phyloP scores from a whole-genome alignment of 2,113 vertebrate genomes.

The Notarius lentiginosus region DNA sequence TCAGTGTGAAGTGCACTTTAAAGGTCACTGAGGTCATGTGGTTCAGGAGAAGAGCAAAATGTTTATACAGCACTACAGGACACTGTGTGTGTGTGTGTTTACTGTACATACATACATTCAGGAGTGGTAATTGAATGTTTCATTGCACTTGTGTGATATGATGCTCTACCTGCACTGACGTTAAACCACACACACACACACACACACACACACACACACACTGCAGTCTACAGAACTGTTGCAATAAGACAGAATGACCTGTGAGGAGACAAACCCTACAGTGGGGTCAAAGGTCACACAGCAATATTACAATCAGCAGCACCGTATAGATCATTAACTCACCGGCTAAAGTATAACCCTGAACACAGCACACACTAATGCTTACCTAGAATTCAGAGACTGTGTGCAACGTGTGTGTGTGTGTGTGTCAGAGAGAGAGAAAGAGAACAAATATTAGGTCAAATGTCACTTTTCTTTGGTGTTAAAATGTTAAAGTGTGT shows the following conservation, averaged over 20 bases:
- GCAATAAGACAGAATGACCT: conserved; percentile 9
- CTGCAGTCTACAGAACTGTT: background rate
- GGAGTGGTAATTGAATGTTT: background rate
- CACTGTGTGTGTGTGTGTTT: background rate
- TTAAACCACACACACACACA: background rate
- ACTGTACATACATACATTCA: background rate
- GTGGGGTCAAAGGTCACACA: background rate
- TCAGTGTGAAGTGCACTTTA: background rate
- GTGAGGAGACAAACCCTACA: background rate
- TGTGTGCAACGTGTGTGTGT: background rate
- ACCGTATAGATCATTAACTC: background rate
- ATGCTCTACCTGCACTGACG: background rate
- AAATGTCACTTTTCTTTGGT: background rate
- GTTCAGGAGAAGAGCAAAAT: background rate
- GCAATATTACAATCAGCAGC: background rate
- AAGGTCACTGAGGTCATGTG: background rate
- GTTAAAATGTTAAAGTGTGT: background rate
- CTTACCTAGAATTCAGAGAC: background rate
- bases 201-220: conserved; percentile 12
- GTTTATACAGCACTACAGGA: background rate
- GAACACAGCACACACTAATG: background rate
- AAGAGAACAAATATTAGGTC: background rate
- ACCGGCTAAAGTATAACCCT: background rate
- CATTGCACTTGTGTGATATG: background rate
- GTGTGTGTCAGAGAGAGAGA: background rate